phyloP scores from a whole-genome alignment of 2,888 invertebrate genomes.

The Netelia inedita region DNA sequence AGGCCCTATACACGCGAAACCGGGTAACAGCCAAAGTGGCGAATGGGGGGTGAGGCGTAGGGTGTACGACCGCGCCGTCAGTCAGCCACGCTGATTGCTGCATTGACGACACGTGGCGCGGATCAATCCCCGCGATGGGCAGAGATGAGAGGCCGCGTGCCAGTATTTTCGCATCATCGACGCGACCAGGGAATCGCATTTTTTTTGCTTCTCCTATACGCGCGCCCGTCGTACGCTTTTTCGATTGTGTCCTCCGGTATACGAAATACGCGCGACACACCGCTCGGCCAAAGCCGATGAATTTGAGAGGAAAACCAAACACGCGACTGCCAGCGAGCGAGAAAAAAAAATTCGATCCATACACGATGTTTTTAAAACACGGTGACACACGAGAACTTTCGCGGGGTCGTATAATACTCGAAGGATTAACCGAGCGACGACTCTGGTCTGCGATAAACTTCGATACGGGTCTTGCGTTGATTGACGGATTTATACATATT shows the following conservation, averaged over 20 bases:
- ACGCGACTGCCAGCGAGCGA: slow-evolving; percentile 49
- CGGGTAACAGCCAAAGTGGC: slow-evolving; percentile 53
- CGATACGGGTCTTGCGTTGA: slow-evolving; percentile 8
- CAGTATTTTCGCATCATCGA: slow-evolving; percentile 84
- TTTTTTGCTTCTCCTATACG: slow-evolving; percentile 43
- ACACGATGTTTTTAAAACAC: slow-evolving; percentile 55
- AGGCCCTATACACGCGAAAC: slow-evolving; percentile 70
- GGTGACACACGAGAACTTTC: slow-evolving; percentile 53
- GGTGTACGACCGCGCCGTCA: slow-evolving; percentile 76
- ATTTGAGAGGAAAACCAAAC: slow-evolving; percentile 73
- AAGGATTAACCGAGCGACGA: slow-evolving; percentile 46
- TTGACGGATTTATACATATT: background rate
- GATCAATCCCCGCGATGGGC: slow-evolving; percentile 82
- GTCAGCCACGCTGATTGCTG: slow-evolving; percentile 83
- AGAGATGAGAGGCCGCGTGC: slow-evolving; percentile 79
- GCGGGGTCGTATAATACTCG: slow-evolving; percentile 45
- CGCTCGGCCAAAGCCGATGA: slow-evolving; percentile 67
- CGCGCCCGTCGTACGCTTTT: slow-evolving; percentile 42
- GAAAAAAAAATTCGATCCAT: slow-evolving; percentile 30
- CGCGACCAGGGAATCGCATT: slow-evolving; percentile 68
- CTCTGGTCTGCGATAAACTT: slow-evolving; percentile 12
- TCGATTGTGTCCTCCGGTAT: slow-evolving; percentile 58
- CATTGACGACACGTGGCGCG: slow-evolving; percentile 84
- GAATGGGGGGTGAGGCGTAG: slow-evolving; percentile 46
- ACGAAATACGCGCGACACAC: slow-evolving; percentile 53